Evolutionary conservation across 2,797 vertebrate genomes (phyloP).

Genomic region (Anguilla anguilla): DNA sequence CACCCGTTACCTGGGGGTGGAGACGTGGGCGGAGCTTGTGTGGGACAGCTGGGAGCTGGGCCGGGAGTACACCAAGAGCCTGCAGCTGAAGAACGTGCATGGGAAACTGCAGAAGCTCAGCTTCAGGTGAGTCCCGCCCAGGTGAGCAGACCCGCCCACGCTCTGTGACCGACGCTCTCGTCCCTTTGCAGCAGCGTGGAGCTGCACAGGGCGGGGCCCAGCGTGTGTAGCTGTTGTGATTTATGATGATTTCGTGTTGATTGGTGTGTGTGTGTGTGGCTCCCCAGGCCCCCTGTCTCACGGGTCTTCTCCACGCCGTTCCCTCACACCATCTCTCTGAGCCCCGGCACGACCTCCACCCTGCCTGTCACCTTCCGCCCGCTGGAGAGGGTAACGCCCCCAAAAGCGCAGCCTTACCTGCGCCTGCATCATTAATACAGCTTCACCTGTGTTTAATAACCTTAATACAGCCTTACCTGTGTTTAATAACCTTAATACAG

Average conservation of each 20-base stretch:
- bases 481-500: neutral
- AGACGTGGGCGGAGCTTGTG: conserved; percentile 73
- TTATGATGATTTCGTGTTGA: neutral
- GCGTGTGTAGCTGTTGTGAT: neutral
- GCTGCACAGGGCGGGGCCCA: no score
- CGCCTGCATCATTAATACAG: neutral
- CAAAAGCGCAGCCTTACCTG: neutral
- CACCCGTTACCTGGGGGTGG: conserved; percentile 78
- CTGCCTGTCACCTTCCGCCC: conserved; percentile 85
- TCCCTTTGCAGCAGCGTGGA: neutral
- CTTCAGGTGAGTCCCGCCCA: conserved; percentile 73
- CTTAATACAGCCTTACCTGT: neutral
- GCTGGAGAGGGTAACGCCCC: conserved; percentile 75
- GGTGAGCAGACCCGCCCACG: neutral
- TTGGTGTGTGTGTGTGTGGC: neutral
- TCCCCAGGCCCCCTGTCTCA: conserved; percentile 75
- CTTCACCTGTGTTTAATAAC: neutral
- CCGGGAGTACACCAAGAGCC: conserved; percentile 76
- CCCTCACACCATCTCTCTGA: conserved; percentile 77
- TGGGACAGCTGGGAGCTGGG: conserved; percentile 85
- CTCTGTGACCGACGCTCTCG: neutral
- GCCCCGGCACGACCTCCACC: conserved; percentile 81
- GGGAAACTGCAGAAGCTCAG: conserved; percentile 80
- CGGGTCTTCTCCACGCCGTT: conserved; percentile 78
- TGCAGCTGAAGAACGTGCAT: conserved; percentile 82